phyloP scores from a whole-genome alignment of 2,797 vertebrate species.

The Vultur gryphus region DNA sequence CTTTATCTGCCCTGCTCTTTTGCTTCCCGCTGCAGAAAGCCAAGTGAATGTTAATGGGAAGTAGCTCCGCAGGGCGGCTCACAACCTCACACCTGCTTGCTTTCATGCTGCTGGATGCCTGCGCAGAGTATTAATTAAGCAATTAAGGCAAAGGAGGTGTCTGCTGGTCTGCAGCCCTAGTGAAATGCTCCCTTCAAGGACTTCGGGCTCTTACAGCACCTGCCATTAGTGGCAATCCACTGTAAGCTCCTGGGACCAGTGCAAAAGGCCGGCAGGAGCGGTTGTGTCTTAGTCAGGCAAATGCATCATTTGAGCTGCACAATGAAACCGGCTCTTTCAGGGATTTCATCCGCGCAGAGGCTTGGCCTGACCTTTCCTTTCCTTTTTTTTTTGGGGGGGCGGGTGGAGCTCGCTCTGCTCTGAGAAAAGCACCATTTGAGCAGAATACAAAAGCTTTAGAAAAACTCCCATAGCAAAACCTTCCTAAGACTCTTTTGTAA shows the following conservation, averaged over 20 bases:
- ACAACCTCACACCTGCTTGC: constrained; percentile 24
- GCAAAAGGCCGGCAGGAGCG: not conserved
- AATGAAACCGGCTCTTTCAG: not conserved
- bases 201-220: not conserved
- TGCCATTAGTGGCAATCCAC: not conserved
- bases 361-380: constrained; percentile 12
- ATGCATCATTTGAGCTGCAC: not conserved
- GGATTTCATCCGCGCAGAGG: not conserved
- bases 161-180: not conserved
- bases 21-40: not conserved
- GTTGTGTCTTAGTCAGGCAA: not conserved
- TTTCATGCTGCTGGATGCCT: constrained; percentile 30
- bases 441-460: constrained; percentile 18
- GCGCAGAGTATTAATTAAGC: not conserved
- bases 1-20: constrained; percentile 20
- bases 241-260: not conserved
- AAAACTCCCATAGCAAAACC: not conserved
- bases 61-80: not conserved
- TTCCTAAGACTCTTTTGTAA: not conserved
- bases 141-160: not conserved
- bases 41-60: constrained; percentile 34
- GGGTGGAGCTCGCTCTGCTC: not conserved
- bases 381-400: fast-evolving
- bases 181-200: not conserved
- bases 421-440: not conserved